Conservation (phyloP, 2,113 vertebrate species). For the Dipodomys merriami region DNA sequence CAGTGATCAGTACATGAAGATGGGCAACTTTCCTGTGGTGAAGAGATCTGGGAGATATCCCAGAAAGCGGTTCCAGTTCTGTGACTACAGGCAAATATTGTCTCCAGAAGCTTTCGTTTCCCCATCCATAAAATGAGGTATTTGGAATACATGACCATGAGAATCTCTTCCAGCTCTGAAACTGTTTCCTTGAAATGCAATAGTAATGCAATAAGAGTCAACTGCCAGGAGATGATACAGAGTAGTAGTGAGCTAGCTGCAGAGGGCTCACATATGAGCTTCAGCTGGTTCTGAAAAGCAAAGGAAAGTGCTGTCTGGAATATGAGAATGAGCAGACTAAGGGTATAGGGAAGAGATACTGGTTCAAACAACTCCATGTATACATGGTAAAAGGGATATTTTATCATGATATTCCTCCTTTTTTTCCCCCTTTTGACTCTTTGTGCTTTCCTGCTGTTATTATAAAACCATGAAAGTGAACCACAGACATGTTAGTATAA, state of each 20-base stretch:
- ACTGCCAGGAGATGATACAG: not conserved
- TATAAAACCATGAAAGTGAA: not conserved
- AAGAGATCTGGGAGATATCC: not conserved
- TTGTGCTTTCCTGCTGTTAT: too few species aligned
- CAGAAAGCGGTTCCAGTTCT: not conserved
- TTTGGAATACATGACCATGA: not conserved
- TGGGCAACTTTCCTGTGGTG: not conserved
- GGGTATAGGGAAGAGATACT: too few species aligned
- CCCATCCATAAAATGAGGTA: not conserved
- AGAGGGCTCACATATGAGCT: not conserved
- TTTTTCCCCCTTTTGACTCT: not conserved
- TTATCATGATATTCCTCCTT: not conserved
- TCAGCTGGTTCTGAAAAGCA: not conserved
- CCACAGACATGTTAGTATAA: not conserved
- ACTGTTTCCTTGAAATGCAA: constrained; percentile 10
- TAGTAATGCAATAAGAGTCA: not conserved
- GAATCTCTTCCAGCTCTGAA: not conserved
- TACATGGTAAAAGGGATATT: not conserved
- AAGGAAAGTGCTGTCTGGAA: not conserved
- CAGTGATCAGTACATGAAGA: not conserved
- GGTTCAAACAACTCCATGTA: not conserved
- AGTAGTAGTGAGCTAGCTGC: not conserved
- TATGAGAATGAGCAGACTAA: not conserved
- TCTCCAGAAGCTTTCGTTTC: not conserved
- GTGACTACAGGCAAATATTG: not conserved